phyloP scores from a whole-genome alignment of 2,113 vertebrate genomes.

The Electrona antarctica region DNA sequence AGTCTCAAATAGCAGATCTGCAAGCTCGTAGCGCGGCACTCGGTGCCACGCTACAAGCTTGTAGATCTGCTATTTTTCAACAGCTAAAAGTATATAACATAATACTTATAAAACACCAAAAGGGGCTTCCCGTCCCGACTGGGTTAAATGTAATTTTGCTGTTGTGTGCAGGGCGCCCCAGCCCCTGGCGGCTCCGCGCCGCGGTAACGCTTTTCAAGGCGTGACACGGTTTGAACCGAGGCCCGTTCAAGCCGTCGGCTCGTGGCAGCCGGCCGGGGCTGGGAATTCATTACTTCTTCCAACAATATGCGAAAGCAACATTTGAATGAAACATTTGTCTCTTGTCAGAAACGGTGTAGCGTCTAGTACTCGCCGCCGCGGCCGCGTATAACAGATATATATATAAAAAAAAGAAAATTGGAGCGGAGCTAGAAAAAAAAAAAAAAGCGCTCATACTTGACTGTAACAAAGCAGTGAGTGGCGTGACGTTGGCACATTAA shows the following conservation, averaged over 20 bases:
- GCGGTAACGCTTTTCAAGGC: too few relatives aligned
- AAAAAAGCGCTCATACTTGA: conserved; percentile 42
- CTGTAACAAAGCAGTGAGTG: conserved; percentile 73
- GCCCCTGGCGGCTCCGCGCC: too few relatives aligned
- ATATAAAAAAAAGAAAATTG: conserved; percentile 19
- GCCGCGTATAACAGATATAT: conserved; percentile 67
- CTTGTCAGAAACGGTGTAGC: conserved; percentile 87
- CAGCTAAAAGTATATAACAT: too few relatives aligned
- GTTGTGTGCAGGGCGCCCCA: conserved; percentile 80
- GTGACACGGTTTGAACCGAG: conserved; percentile 90
- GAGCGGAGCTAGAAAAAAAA: conserved; percentile 32
- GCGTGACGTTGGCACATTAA: conserved; percentile 70
- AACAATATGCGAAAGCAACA: conserved; percentile 95
- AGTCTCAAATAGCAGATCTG: too few relatives aligned
- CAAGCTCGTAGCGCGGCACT: too few relatives aligned
- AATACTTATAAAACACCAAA: too few relatives aligned
- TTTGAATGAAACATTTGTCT: conserved; percentile 99
- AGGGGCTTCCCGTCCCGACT: too few relatives aligned
- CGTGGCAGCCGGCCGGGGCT: too few relatives aligned
- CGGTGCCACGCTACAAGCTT: too few relatives aligned
- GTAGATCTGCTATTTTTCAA: too few relatives aligned
- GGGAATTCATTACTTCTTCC: conserved; percentile 95
- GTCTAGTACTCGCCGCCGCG: conserved; percentile 82
- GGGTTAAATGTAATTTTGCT: conserved; percentile 99
- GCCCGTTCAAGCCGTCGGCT: conserved; percentile 77